Base-by-base conservation (phyloP, 2,888 invertebrate species). In the Andrena haemorrhoa region DNA sequence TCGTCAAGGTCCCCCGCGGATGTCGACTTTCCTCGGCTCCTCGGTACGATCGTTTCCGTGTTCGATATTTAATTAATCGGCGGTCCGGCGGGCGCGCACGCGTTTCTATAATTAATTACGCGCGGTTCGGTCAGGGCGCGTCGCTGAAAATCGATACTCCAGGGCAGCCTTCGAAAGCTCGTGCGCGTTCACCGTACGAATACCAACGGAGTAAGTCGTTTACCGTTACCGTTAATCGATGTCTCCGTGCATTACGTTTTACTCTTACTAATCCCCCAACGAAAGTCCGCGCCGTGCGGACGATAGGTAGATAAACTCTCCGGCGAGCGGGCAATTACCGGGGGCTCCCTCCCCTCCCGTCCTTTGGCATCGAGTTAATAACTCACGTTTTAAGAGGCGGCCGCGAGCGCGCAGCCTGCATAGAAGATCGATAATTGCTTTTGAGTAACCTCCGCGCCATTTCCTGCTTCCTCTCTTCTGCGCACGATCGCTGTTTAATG, bases 141-240 rank as follows among this genome's bases (percentile, higher is more conserved):
- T 47, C 71, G 41, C 65, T 76, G 84, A 84, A 87, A 86, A 80
- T 82, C 76, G 81, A 81, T 81, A 76, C 60, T 35, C 61, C 63
- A 63, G 47, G 47, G 68, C 58, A 65, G 69, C 77, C 75, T 63
- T 71, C 76, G 82, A 69, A 74, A 77, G 73, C 71, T 79, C 82
- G 71, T 75, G 65, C 65, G 63, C 49, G 51, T 56, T 51, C 49
- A 49, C n/a, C 71, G 61, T 41, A 71, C 80, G 86, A 86, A 87
- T 82, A 85, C 83, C 85, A 60, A 84, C 70, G 79, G 78, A 89
- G 88, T 90, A 88, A 90, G 87, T 89, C 86, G 86, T 89, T 86
- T 89, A 87, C 89, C 89, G 89, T 90, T 90, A 90, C 89, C 90
- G 90, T 90, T 90, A 90, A 90, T 90, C 90, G 90, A 87, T 90